phyloP scores from a whole-genome alignment of 2,888 invertebrate species.

The Ashinkailepas kermadecensis region DNA sequence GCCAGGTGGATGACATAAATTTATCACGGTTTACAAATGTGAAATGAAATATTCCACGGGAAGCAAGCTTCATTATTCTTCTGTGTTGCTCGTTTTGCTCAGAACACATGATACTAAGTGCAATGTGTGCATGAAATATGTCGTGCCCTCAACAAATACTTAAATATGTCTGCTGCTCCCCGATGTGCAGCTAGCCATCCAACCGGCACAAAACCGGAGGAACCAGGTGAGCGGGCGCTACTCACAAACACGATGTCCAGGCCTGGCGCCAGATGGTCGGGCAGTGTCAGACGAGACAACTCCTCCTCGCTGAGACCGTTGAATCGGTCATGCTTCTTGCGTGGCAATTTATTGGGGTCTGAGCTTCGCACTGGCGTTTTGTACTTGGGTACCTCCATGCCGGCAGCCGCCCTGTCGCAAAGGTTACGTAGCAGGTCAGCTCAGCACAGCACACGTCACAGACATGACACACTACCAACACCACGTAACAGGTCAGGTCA shows the following conservation, averaged over 20 bases:
- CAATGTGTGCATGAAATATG: no score
- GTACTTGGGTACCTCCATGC: slow-evolving; percentile 24
- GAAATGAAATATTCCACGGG: no score
- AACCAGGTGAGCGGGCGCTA: slow-evolving; percentile 38
- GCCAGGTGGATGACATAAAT: no score
- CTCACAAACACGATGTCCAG: slow-evolving; percentile 98
- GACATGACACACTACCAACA: background rate
- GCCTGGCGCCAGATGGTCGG: slow-evolving; percentile 86
- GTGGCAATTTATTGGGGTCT: slow-evolving; percentile 35
- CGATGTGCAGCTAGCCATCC: no score
- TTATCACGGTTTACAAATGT: no score
- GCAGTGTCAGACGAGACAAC: slow-evolving; percentile 83
- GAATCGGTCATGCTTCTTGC: slow-evolving; percentile 89
- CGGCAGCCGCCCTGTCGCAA: slow-evolving; percentile 16
- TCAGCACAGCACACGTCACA: background rate
- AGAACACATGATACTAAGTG: no score
- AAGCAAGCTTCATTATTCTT: no score
- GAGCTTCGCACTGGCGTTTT: slow-evolving; percentile 18
- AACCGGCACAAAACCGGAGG: no score
- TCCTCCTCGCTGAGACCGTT: slow-evolving; percentile 96
- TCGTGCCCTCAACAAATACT: no score
- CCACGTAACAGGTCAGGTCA: no score
- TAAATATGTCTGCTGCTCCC: no score
- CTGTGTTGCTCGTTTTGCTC: no score
- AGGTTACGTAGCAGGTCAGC: background rate